These are phyloP conservation scores for Bedellia somnulentella DNA, from an alignment of 2,888 invertebrate genomes.

Conservation along the genomic window DNA sequence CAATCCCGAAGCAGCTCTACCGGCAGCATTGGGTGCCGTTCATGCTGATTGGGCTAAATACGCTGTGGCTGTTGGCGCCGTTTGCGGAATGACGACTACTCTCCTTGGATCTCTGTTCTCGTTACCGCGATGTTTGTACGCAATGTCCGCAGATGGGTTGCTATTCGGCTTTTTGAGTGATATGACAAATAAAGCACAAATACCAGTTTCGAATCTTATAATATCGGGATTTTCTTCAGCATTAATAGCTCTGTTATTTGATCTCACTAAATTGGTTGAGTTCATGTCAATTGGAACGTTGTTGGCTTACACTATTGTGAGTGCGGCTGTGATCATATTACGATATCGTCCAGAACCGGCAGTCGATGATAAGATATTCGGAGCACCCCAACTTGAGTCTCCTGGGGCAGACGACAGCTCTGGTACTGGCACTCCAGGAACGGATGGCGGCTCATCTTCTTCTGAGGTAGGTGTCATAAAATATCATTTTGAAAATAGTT, in stretches of 20 bases:
- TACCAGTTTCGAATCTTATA: conserved; percentile 74
- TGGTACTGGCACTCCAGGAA: conserved; percentile 63
- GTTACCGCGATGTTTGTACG: conserved; percentile 83
- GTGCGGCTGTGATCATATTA: conserved; percentile 85
- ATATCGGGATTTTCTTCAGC: conserved; percentile 78
- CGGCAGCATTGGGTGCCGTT: conserved; percentile 75
- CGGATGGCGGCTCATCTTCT: conserved; percentile 62
- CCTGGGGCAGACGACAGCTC: conserved; percentile 64
- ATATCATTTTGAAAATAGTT: background rate
- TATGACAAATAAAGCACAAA: conserved; percentile 77
- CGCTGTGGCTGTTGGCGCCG: conserved; percentile 79
- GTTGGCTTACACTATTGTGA: conserved; percentile 88
- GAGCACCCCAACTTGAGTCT: conserved; percentile 51
- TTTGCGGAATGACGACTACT: conserved; percentile 91
- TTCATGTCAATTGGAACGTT: conserved; percentile 93
- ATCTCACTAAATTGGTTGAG: conserved; percentile 87
- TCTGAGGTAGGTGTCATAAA: conserved; percentile 33
- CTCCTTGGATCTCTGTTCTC: conserved; percentile 84
- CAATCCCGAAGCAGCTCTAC: conserved; percentile 75
- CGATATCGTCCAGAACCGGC: conserved; percentile 70
- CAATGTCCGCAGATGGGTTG: conserved; percentile 89
- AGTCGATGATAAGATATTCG: conserved; percentile 46
- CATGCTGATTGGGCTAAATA: conserved; percentile 85
- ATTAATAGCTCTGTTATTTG: conserved; percentile 80
- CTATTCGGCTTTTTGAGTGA: conserved; percentile 79